phyloP scores from a whole-genome alignment of 2,113 vertebrate species.

The Fregetta grallaria region DNA sequence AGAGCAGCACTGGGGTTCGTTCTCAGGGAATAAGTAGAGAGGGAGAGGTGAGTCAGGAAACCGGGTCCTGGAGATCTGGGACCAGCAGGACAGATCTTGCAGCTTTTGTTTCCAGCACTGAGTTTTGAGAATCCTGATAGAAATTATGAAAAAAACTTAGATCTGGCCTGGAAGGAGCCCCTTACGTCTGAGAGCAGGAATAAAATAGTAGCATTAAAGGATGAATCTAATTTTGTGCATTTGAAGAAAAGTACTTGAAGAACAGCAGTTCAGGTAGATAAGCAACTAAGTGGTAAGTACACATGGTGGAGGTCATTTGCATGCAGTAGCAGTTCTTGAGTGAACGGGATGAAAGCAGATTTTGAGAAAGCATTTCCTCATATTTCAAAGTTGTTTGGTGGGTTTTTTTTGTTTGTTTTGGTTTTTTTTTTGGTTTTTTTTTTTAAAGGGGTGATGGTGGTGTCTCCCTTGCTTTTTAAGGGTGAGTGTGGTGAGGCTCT shows the following conservation, averaged over 20 bases:
- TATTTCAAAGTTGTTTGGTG: neutral
- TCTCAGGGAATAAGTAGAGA: neutral
- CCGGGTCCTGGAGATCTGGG: neutral
- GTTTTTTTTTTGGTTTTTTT: neutral
- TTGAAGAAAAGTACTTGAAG: neutral
- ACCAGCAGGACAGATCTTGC: neutral
- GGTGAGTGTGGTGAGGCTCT: neutral
- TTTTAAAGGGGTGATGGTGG: neutral
- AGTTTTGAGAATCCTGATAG: neutral
- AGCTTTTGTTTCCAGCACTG: neutral
- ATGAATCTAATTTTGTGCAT: neutral
- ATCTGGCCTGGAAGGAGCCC: neutral
- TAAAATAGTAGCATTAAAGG: neutral
- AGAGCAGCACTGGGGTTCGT: neutral
- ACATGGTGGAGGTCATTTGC: neutral
- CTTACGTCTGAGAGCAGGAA: neutral
- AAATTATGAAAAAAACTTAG: neutral
- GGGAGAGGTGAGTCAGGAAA: neutral
- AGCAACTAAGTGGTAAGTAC: neutral
- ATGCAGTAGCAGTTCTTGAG: neutral
- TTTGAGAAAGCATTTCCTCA: neutral
- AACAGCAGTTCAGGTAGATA: neutral
- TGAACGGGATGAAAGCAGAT: neutral
- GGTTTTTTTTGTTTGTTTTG: neutral
- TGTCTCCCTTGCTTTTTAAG: neutral